Percentiles rank a stretch among this genome's conserved stretches.
Evolutionary conservation across 1,140 invertebrate species (phyloP).

Genomic region (Coenobita brevimanus): DNA sequence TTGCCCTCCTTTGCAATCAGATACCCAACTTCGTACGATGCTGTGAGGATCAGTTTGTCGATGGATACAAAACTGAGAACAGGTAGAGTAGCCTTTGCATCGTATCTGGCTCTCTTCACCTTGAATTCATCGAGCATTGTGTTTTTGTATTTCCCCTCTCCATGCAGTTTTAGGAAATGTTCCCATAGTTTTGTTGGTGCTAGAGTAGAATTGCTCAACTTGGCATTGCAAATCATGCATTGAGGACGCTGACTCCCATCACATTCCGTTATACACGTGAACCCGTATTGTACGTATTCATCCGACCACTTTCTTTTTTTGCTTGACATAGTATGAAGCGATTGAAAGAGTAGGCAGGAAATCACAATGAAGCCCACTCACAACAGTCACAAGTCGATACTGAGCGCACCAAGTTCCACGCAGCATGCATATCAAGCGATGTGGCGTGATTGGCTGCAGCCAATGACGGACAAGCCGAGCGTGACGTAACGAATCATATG

Average conservation of each 20-base stretch:
- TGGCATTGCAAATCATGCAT: constrained; percentile 46
- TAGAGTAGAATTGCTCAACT: constrained; percentile 53
- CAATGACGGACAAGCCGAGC: too few relatives aligned
- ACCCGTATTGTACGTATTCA: constrained; percentile 38
- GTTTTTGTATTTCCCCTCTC: neutral
- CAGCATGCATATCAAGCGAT: too few relatives aligned
- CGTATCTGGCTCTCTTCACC: constrained; percentile 4
- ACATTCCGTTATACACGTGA: constrained; percentile 10
- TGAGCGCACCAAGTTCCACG: too few relatives aligned
- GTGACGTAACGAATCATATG: too few relatives aligned
- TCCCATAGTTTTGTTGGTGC: neutral
- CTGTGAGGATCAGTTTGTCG: constrained; percentile 16
- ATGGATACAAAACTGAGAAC: neutral
- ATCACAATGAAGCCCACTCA: too few relatives aligned
- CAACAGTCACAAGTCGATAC: too few relatives aligned
- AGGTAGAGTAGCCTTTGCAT: constrained; percentile 10
- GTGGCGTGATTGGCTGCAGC: too few relatives aligned
- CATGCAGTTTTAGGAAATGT: neutral
- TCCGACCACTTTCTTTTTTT: constrained; percentile 36
- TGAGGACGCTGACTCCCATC: constrained; percentile 46
- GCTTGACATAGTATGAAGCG: constrained; percentile 9
- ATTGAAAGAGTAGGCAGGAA: neutral
- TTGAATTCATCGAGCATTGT: constrained; percentile 1
- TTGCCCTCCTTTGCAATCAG: constrained; percentile 28
- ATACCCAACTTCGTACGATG: constrained; percentile 23